These are phyloP conservation scores for Helicorthomorpha holstii DNA, from an alignment of 1,140 invertebrate species.

Conservation along the genomic window DNA sequence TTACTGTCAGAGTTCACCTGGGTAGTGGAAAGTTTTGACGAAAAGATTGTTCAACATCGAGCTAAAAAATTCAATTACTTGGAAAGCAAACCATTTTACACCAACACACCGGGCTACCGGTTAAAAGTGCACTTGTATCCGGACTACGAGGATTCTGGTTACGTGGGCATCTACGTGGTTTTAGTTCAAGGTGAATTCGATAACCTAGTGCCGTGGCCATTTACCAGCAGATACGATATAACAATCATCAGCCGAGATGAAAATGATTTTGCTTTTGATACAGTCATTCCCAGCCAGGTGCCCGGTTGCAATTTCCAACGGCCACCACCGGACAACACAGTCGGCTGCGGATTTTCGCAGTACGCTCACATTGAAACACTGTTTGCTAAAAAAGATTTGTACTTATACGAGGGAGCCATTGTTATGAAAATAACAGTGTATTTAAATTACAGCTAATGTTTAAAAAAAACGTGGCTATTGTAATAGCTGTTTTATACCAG, in stretches of 20 bases:
- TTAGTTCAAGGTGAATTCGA: conserved; percentile 4
- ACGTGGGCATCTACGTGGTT: conserved; percentile 3
- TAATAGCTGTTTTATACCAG: too few species aligned
- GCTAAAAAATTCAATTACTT: conserved; percentile 3
- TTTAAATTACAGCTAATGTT: background rate
- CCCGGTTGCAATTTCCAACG: background rate
- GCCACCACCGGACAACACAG: conserved; percentile 2
- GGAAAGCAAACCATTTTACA: conserved; percentile 6
- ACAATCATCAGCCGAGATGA: background rate
- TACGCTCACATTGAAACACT: background rate
- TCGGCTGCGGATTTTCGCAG: conserved; percentile 5
- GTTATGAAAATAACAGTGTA: conserved; percentile 3
- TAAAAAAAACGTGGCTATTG: too few species aligned
- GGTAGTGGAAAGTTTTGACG: conserved; percentile 1
- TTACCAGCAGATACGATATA: conserved; percentile 6
- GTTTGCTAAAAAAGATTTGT: background rate
- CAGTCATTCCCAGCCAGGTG: background rate
- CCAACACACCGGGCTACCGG: conserved; percentile 1
- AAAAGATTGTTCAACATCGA: conserved; percentile 1
- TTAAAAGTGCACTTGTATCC: conserved; percentile 7
- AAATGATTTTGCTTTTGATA: conserved; percentile 2
- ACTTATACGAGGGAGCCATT: background rate
- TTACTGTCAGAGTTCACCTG: conserved; percentile 5
- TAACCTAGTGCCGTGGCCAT: conserved; percentile 3
- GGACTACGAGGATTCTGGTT: background rate